Percentiles rank a stretch among this genome's conserved stretches.
These are phyloP conservation scores for Argyrosomus regius DNA, from an alignment of 2,797 vertebrate genomes.

Conservation along the genomic window DNA sequence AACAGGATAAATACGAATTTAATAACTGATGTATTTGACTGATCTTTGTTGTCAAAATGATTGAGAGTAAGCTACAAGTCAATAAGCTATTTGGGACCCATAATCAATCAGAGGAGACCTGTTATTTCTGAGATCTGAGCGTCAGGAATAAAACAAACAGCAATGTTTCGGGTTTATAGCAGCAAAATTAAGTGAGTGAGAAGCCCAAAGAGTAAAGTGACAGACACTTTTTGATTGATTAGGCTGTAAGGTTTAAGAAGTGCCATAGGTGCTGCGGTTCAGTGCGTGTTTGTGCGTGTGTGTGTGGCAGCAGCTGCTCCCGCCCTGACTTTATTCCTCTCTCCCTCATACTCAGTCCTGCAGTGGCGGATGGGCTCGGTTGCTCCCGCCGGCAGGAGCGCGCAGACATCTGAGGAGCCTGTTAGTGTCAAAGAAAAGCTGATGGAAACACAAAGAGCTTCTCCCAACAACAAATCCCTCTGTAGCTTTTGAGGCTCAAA, in stretches of 20 bases:
- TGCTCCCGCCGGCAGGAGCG: conserved; percentile 45
- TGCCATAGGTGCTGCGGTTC: conserved; percentile 7
- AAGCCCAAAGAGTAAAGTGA: background rate
- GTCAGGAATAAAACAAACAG: background rate
- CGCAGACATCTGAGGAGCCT: conserved; percentile 42
- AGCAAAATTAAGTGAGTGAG: background rate
- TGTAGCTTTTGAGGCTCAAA: background rate
- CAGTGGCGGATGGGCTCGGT: conserved; percentile 37
- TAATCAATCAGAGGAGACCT: background rate
- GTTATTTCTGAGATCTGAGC: too few species aligned
- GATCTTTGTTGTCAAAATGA: background rate
- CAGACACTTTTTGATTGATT: conserved; percentile 28
- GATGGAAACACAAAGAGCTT: conserved; percentile 23
- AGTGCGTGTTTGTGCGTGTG: background rate
- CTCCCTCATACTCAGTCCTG: conserved; percentile 47
- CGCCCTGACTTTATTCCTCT: conserved; percentile 32
- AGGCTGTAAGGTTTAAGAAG: background rate
- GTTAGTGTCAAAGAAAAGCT: conserved; percentile 26
- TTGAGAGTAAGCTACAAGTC: background rate
- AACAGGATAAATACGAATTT: too few species aligned
- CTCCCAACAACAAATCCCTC: background rate
- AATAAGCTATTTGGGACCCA: background rate
- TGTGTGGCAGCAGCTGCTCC: conserved; percentile 32
- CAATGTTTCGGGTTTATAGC: background rate
- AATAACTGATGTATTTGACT: background rate